Evolutionary conservation across 2,113 vertebrate species (phyloP).

Genomic region (Tringa solitaria): DNA sequence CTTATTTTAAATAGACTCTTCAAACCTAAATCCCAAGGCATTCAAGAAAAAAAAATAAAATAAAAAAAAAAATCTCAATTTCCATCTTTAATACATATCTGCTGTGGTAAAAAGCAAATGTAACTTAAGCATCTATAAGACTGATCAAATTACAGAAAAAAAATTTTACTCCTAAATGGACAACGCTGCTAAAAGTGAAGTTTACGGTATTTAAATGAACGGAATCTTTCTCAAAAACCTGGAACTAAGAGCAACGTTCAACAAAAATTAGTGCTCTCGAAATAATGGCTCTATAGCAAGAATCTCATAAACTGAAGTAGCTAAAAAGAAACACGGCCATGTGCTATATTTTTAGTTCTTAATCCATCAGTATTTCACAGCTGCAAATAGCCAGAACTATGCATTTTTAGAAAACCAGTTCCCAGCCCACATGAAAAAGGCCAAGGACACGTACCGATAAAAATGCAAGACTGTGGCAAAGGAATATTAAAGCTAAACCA

Average conservation of each 20-base stretch:
- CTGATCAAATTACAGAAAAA: not conserved
- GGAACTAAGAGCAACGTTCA: not conserved
- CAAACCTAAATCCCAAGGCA: not conserved
- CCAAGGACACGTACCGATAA: conserved; percentile 25
- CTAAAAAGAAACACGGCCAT: conserved; percentile 34
- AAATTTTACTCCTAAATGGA: not conserved
- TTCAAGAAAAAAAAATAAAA: not conserved
- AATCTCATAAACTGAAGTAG: not conserved
- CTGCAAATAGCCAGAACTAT: conserved; percentile 55
- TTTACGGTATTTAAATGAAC: not conserved
- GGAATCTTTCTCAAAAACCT: not conserved
- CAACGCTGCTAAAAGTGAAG: not conserved
- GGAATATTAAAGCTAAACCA: not conserved
- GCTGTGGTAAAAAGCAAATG: not conserved
- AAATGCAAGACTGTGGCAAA: conserved; percentile 2
- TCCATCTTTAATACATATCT: not conserved
- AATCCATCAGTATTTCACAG: conserved; percentile 60
- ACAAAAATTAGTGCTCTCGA: not conserved
- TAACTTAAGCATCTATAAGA: not conserved
- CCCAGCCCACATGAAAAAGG: conserved; percentile 49
- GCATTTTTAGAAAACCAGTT: conserved; percentile 58
- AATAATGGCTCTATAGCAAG: not conserved
- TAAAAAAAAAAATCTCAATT: not conserved
- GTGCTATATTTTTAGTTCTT: conserved; percentile 55
- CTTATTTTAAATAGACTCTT: not conserved